Conservation (phyloP, 2,888 invertebrate species). For the Archips xylosteana region DNA sequence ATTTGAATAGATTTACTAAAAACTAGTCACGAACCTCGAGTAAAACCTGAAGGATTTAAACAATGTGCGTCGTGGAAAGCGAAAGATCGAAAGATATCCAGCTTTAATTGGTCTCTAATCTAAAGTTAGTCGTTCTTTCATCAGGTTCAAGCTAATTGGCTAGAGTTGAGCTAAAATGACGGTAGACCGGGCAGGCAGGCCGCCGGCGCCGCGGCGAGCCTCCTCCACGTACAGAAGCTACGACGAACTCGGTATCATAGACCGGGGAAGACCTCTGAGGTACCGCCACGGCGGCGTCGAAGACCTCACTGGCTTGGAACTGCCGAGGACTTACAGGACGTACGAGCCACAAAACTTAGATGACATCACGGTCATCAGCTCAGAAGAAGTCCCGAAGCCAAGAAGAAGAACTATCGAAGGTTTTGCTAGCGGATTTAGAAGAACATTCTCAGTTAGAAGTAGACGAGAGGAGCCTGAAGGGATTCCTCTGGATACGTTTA, state of each 20-base stretch:
- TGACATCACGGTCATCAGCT: constrained; percentile 79
- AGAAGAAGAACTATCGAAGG: constrained; percentile 77
- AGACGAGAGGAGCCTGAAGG: constrained; percentile 73
- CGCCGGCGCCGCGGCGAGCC: constrained; percentile 75
- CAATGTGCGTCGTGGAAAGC: constrained; percentile 57
- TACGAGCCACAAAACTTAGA: constrained; percentile 71
- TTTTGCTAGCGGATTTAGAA: constrained; percentile 74
- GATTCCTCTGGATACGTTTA: constrained; percentile 77
- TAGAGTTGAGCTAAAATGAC: constrained; percentile 69
- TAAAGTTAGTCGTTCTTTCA: constrained; percentile 64
- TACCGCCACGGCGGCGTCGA: constrained; percentile 77
- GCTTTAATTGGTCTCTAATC: constrained; percentile 4
- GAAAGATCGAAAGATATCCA: constrained; percentile 56
- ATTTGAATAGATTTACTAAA: constrained; percentile 31
- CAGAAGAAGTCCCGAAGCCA: constrained; percentile 76
- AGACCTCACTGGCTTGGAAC: constrained; percentile 74
- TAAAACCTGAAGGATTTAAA: constrained; percentile 25
- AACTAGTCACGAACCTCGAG: constrained; percentile 15
- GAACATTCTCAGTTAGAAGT: constrained; percentile 77
- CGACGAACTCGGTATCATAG: constrained; percentile 75
- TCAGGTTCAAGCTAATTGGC: constrained; percentile 67
- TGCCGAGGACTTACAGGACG: constrained; percentile 60
- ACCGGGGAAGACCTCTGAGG: constrained; percentile 70
- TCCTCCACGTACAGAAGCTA: constrained; percentile 81
- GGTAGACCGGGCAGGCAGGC: constrained; percentile 76